phyloP scores from a whole-genome alignment of 1,140 invertebrate species.

The Ceratosolen fusciceps region DNA sequence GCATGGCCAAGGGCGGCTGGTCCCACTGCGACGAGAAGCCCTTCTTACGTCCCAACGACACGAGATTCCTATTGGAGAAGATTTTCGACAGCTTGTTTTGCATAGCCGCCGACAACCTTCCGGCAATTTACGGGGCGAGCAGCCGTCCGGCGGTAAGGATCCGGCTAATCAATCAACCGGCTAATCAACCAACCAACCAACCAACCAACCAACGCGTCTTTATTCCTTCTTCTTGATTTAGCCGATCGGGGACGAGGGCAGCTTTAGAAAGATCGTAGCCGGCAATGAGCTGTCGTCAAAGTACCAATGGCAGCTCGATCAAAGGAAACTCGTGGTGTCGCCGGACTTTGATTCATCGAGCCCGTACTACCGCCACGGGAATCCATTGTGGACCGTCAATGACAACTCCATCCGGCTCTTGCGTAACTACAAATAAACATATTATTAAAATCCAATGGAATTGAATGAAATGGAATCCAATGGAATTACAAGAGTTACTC shows the following conservation, averaged over 20 bases:
- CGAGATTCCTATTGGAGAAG: conserved; percentile 65
- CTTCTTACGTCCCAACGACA: conserved; percentile 66
- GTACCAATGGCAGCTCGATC: conserved; percentile 55
- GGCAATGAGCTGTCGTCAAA: conserved; percentile 48
- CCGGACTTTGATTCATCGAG: conserved; percentile 56
- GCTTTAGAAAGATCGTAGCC: conserved; percentile 48
- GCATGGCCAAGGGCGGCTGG: conserved; percentile 64
- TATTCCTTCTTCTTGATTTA: too few species aligned
- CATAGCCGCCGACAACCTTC: conserved; percentile 68
- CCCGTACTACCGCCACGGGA: conserved; percentile 61
- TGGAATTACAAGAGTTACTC: conserved; percentile 4
- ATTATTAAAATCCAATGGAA: not conserved
- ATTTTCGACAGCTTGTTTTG: conserved; percentile 67
- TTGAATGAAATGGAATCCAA: too few species aligned
- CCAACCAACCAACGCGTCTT: too few species aligned
- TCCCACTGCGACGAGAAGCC: conserved; percentile 67
- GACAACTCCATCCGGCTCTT: conserved; percentile 58
- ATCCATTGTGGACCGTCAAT: conserved; percentile 63
- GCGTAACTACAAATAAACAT: conserved; percentile 54
- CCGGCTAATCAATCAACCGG: too few species aligned
- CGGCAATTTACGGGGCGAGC: conserved; percentile 60
- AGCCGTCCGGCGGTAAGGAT: conserved; percentile 61
- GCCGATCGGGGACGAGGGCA: conserved; percentile 48
- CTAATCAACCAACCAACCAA: too few species aligned
- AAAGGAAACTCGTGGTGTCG: conserved; percentile 44